Conservation (phyloP, 2,888 invertebrate species). For the Nudaria mundana region DNA sequence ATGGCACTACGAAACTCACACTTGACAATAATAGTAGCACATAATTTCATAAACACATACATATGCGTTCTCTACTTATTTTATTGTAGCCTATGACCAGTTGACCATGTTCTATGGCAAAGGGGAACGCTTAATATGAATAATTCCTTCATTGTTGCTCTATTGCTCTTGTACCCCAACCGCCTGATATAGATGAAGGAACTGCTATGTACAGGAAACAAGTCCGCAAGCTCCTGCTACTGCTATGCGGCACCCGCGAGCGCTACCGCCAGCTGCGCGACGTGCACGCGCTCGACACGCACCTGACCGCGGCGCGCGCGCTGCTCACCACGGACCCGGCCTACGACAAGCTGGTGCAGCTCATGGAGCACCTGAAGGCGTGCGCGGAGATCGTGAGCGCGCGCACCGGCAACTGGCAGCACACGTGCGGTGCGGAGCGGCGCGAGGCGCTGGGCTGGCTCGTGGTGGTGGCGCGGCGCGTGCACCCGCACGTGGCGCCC, state of each 20-base stretch:
- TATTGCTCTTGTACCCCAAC: no score
- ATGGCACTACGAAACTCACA: no score
- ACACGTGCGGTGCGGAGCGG: conserved; percentile 88
- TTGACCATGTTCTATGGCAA: no score
- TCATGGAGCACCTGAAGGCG: conserved; percentile 95
- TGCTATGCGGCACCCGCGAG: conserved; percentile 97
- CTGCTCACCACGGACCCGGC: conserved; percentile 81
- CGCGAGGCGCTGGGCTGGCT: conserved; percentile 89
- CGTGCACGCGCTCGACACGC: conserved; percentile 94
- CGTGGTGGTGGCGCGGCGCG: conserved; percentile 89
- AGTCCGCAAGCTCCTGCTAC: conserved; percentile 93
- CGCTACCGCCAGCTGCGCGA: conserved; percentile 97
- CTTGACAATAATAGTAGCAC: no score
- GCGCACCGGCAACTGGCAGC: conserved; percentile 97
- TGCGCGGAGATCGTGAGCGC: conserved; percentile 96
- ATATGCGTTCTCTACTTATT: no score
- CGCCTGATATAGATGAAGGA: not conserved
- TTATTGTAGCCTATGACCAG: no score
- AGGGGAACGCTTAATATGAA: no score
- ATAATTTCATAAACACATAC: no score
- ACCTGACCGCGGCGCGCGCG: conserved; percentile 86
- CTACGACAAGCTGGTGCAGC: conserved; percentile 95
- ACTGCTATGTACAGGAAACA: conserved; percentile 84
- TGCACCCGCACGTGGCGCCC: conserved; percentile 96
- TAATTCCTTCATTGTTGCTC: no score